phyloP scores from a whole-genome alignment of 2,797 vertebrate genomes.

The Acomys russatus region DNA sequence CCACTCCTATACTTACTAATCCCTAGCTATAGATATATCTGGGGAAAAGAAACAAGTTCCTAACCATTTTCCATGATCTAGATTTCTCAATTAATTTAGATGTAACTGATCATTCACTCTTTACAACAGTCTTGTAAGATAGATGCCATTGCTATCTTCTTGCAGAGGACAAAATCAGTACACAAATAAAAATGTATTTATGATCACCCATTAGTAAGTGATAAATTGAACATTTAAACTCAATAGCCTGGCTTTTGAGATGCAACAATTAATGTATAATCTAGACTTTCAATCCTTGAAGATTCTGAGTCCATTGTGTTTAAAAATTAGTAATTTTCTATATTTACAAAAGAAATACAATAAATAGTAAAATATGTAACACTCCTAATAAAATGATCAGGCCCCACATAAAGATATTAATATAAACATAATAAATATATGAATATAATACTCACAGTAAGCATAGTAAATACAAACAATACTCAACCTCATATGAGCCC shows the following conservation, averaged over 20 bases:
- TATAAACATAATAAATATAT: not conserved
- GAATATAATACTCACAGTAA: not conserved
- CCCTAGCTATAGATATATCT: not conserved
- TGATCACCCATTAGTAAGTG: not conserved
- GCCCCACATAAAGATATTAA: not conserved
- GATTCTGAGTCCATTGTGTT: not conserved
- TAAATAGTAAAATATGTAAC: not conserved
- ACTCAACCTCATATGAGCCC: not conserved
- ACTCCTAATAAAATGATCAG: not conserved
- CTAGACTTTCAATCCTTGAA: not conserved
- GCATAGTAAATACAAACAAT: constrained; percentile 6
- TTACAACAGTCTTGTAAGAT: not conserved
- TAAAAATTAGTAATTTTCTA: constrained; percentile 32
- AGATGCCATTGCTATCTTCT: not conserved
- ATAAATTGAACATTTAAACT: not conserved
- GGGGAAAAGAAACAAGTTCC: not conserved
- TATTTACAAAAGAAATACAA: not conserved
- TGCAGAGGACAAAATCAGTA: not conserved
- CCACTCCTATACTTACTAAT: not conserved
- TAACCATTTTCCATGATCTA: not conserved
- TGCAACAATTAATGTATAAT: not conserved
- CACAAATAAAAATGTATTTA: not conserved
- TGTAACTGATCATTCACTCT: not conserved
- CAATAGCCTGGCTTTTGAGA: not conserved
- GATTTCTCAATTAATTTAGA: not conserved